These are phyloP conservation scores for Euglossa dilemma DNA, from an alignment of 1,140 invertebrate species.

Conservation along the genomic window DNA sequence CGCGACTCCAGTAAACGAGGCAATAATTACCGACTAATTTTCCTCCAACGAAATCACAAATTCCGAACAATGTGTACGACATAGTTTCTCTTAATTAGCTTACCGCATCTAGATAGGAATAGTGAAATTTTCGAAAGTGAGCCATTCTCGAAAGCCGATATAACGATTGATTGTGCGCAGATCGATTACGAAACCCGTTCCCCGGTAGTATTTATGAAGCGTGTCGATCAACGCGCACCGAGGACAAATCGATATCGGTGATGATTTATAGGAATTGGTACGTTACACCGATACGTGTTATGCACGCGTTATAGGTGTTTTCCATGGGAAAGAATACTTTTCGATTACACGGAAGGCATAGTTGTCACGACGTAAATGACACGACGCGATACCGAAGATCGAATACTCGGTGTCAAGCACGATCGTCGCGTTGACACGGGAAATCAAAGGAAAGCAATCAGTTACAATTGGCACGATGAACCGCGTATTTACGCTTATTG, in stretches of 20 bases:
- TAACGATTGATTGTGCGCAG: conserved; percentile 4
- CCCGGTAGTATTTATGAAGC: background rate
- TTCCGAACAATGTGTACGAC: background rate
- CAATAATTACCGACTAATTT: background rate
- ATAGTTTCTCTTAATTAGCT: conserved; percentile 9
- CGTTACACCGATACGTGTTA: background rate
- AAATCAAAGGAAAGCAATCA: conserved; percentile 22
- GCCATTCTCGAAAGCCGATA: background rate
- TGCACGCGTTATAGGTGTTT: background rate
- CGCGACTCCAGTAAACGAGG: no score
- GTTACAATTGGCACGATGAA: conserved; percentile 33
- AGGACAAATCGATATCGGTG: conserved; percentile 12
- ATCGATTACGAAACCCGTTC: conserved; percentile 7
- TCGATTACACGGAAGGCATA: conserved; percentile 7
- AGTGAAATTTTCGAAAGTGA: conserved; percentile 29
- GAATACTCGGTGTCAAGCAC: background rate
- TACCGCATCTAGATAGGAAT: background rate
- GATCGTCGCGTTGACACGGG: background rate
- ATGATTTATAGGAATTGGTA: background rate
- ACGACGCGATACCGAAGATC: background rate
- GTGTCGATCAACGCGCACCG: background rate
- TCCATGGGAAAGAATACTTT: background rate
- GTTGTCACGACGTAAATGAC: background rate
- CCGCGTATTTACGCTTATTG: conserved; percentile 32
- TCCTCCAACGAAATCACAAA: background rate